Evolutionary conservation across 2,797 vertebrate species (phyloP).

Genomic region (Sciurus carolinensis): DNA sequence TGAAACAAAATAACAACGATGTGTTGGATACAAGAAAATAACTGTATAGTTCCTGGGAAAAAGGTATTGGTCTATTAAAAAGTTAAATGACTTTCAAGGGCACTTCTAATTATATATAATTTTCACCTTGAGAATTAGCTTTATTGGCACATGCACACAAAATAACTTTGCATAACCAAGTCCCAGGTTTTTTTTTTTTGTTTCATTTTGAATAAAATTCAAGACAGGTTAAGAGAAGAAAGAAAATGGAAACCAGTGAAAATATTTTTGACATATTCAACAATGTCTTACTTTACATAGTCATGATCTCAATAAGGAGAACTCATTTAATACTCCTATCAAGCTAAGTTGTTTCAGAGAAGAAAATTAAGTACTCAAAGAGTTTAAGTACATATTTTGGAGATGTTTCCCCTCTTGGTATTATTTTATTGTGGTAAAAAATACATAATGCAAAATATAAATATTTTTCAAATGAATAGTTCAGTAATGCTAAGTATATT

Average conservation of each 20-base stretch:
- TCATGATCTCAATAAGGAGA: not conserved
- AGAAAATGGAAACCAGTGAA: constrained; percentile 9
- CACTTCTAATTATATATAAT: not conserved
- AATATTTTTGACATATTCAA: not conserved
- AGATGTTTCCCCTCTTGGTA: too few relatives aligned
- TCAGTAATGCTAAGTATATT: not conserved
- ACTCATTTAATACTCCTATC: not conserved
- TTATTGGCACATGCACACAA: not conserved
- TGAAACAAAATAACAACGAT: not conserved
- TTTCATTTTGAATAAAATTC: not conserved
- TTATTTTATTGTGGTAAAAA: not conserved
- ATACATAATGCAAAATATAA: not conserved
- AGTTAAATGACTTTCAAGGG: not conserved
- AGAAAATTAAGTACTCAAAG: not conserved
- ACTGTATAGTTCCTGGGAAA: not conserved
- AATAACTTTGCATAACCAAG: not conserved
- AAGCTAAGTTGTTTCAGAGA: not conserved
- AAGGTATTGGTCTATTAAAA: not conserved
- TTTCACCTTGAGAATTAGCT: not conserved
- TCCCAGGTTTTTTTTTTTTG: not conserved
- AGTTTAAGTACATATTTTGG: not conserved
- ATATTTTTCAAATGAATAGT: not conserved
- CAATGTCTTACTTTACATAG: not conserved
- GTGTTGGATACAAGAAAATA: not conserved
- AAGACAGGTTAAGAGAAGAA: not conserved